Percentiles rank a stretch among this genome's conserved stretches.
Conservation (phyloP, 2,113 vertebrate species). For the Apteryx mantelli region DNA sequence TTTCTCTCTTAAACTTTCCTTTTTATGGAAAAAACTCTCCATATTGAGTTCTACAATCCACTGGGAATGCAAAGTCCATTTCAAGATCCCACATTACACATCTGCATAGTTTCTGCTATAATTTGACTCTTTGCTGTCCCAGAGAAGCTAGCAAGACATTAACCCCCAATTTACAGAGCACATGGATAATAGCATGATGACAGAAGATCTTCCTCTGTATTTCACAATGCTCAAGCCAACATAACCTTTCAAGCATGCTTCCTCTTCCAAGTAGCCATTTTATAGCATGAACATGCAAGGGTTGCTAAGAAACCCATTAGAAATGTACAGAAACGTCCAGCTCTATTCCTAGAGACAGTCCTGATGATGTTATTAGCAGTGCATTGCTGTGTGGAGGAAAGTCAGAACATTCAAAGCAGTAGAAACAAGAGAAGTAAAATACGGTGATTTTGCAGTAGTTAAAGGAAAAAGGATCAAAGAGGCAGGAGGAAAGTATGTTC, state of each 20-base stretch:
- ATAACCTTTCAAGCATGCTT: rapidly evolving
- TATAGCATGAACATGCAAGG: rapidly evolving
- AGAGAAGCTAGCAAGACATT: background rate
- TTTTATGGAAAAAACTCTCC: rapidly evolving
- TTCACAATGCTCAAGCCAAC: background rate
- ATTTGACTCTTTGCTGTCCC: background rate
- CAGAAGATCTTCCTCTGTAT: rapidly evolving
- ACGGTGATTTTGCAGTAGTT: background rate
- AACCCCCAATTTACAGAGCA: background rate
- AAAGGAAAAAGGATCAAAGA: background rate
- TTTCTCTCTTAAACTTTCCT: background rate
- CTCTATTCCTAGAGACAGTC: background rate
- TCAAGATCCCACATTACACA: rapidly evolving
- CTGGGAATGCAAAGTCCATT: rapidly evolving
- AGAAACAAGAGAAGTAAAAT: background rate
- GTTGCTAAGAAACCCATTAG: background rate
- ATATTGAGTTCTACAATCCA: rapidly evolving
- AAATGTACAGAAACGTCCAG: background rate
- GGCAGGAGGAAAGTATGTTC: background rate
- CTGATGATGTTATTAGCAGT: rapidly evolving
- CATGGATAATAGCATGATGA: rapidly evolving
- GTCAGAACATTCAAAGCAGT: rapidly evolving
- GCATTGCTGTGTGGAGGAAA: rapidly evolving
- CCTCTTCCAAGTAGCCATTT: background rate
- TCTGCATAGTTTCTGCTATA: background rate